Evolutionary conservation across 2,888 invertebrate species (phyloP), one percentile per base, ranked within the genome.

Genomic region (Drosophila tripunctata): DNA sequence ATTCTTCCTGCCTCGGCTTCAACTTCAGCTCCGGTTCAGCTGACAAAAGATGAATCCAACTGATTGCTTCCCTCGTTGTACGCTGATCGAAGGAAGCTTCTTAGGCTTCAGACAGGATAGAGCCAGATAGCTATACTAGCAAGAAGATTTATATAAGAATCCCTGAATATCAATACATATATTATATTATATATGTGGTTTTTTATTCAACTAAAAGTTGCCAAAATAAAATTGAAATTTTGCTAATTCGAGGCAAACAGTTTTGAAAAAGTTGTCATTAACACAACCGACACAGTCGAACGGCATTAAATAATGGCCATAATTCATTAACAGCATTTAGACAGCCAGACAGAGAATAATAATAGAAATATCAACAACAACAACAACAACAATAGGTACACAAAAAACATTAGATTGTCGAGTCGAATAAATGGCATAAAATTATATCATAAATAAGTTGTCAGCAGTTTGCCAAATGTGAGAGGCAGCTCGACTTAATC

Each of bases 391-490:
- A 44, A 22, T 15, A 19, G 38, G 21, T 21, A 44, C n/a, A 44
- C n/a, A 31, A 8, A 31, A 51, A 47, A 47, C 30, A 47, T 30
- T 38, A 48, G 61, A 48, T 55, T 35, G 64, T 52, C 74, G 67
- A 51, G 41, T 38, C 22, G 12, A 68, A 75, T 55, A 71, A 72
- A 75, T 72, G 63, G 56, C 67, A 62, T 48, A 48, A 58, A 57
- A 57, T 71, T 57, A 61, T 84, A 80, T 87, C 85, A 62, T 78
- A 71, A 85, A 87, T 79, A 85, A 81, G 76, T 88, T 89, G 89
- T 89, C 90, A 89, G 82, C 90, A 83, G 76, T 85, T 88, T 78
- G 77, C 75, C 83, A 81, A 83, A 81, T 54, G 30, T n/a, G 35
- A 52, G 30, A 47, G 40, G 36, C 56, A 44, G 52, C 38, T 57